phyloP scores from a whole-genome alignment of 2,113 vertebrate species.

The Sterna hirundo region DNA sequence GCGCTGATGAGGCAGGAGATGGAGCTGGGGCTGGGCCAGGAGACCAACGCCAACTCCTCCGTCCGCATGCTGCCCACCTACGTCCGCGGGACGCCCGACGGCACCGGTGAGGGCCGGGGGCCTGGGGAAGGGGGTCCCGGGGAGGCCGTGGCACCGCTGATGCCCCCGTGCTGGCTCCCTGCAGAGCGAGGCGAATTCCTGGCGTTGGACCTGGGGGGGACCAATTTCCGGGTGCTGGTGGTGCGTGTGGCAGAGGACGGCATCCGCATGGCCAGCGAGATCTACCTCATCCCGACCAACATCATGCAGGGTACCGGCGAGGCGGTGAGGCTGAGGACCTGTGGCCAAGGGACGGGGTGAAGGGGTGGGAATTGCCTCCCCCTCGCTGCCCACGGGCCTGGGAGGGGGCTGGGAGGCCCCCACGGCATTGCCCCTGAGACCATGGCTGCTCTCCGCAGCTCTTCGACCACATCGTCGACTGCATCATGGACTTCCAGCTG shows the following conservation, averaged over 20 bases:
- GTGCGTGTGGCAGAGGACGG: slow-evolving; percentile 56
- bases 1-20: slow-evolving; percentile 74
- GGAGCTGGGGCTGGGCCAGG: slow-evolving; percentile 62
- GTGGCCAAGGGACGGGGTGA: accelerated
- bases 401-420: not conserved
- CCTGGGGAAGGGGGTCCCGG: accelerated
- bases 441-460: slow-evolving; percentile 33
- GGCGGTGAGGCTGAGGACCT: slow-evolving; percentile 47
- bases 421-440: not conserved
- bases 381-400: not conserved
- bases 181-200: slow-evolving; percentile 85
- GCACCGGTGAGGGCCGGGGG: slow-evolving; percentile 61
- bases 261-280: slow-evolving; percentile 73
- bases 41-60: not conserved
- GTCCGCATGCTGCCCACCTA: slow-evolving; percentile 80
- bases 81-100: slow-evolving; percentile 56
- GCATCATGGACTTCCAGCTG: slow-evolving; percentile 75
- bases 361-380: not conserved
- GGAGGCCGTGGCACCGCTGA: accelerated
- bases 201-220: slow-evolving; percentile 87
- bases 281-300: slow-evolving; percentile 73
- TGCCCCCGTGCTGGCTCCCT: not conserved
- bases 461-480: slow-evolving; percentile 77
- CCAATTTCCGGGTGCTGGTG: slow-evolving; percentile 87
- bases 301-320: slow-evolving; percentile 72